These are phyloP conservation scores for Phalacrocorax brasilianus DNA, from an alignment of 2,113 vertebrate genomes.

Conservation along the genomic window DNA sequence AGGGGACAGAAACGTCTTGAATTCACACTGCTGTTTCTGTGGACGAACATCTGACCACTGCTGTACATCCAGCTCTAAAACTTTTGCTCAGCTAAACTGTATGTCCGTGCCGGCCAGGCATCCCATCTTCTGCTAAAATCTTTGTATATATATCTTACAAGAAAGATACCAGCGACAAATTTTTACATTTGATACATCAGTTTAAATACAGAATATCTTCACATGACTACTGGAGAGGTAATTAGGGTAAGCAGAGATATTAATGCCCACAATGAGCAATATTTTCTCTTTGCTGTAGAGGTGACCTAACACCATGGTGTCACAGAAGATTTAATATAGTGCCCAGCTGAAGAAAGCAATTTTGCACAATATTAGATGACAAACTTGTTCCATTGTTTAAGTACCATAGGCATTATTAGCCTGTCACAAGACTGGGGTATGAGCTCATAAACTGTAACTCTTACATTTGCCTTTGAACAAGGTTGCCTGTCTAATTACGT, in stretches of 20 bases:
- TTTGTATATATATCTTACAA: background rate
- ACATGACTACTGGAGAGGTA: background rate
- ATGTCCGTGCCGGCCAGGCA: background rate
- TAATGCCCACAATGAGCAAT: background rate
- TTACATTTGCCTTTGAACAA: constrained; percentile 34
- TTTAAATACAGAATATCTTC: background rate
- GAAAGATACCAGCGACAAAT: background rate
- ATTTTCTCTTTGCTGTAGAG: constrained; percentile 21
- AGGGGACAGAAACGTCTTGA: background rate
- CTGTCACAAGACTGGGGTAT: background rate
- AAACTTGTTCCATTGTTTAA: constrained; percentile 48
- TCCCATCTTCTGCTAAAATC: background rate
- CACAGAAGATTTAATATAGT: constrained; percentile 43
- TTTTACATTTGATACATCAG: background rate
- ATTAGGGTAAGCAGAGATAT: background rate
- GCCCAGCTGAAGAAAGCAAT: constrained; percentile 3
- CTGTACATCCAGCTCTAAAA: background rate
- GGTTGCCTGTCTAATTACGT: background rate
- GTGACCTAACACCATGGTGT: constrained; percentile 3
- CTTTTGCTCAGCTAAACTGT: background rate
- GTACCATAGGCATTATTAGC: background rate
- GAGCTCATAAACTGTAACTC: background rate
- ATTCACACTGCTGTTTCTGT: background rate
- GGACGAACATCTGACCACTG: background rate
- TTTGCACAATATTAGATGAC: constrained; percentile 50